Evolutionary conservation across 2,113 vertebrate species (phyloP).

Genomic region (Sinocyclocheilus anshuiensis): DNA sequence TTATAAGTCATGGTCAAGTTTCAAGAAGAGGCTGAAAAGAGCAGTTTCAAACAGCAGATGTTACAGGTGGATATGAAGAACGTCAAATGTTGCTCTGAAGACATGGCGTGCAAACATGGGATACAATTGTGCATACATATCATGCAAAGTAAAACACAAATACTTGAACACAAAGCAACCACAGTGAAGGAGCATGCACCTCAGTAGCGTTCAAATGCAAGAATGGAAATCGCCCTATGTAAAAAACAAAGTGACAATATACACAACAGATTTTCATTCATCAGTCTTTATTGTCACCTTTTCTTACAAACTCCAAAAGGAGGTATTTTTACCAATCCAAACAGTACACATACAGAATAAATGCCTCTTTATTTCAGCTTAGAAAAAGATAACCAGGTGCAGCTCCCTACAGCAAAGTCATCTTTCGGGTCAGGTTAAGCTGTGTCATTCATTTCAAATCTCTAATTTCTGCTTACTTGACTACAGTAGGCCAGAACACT

Average conservation of each 20-base stretch:
- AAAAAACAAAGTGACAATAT: neutral
- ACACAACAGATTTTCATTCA: neutral
- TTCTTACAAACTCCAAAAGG: too few relatives aligned
- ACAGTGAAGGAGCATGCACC: neutral
- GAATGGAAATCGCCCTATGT: neutral
- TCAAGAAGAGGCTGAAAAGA: neutral
- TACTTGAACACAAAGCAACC: neutral
- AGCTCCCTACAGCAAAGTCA: too few relatives aligned
- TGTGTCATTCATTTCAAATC: too few relatives aligned
- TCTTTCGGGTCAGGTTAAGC: too few relatives aligned
- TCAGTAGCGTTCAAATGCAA: neutral
- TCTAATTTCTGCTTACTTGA: too few relatives aligned
- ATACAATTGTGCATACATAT: neutral
- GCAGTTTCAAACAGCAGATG: too few relatives aligned
- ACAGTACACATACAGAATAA: too few relatives aligned
- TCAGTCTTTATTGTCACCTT: neutral
- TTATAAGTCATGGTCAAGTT: neutral
- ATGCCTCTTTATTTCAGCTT: too few relatives aligned
- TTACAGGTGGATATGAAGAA: neutral
- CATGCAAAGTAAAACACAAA: slow-evolving; percentile 35
- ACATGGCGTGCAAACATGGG: neutral
- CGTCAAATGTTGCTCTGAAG: neutral
- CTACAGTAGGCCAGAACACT: too few relatives aligned
- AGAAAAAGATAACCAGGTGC: too few relatives aligned
- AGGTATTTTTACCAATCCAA: too few relatives aligned